phyloP scores from a whole-genome alignment of 2,797 vertebrate genomes.

The Sylvilagus floridanus region DNA sequence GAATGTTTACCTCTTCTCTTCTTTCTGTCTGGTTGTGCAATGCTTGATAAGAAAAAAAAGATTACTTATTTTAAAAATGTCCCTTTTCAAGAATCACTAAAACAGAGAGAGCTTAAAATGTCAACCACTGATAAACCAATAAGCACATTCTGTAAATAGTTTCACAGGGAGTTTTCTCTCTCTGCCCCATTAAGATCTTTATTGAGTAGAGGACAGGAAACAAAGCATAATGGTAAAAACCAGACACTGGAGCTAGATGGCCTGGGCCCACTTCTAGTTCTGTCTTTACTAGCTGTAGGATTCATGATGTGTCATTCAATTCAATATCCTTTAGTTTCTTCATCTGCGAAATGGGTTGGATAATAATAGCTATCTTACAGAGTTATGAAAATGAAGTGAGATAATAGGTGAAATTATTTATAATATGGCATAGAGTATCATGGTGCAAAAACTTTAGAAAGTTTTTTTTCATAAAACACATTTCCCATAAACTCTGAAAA shows the following conservation, averaged over 20 bases:
- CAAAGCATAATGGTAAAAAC: background rate
- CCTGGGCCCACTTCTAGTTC: background rate
- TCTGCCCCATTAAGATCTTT: background rate
- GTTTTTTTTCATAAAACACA: too few species aligned
- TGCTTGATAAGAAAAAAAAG: constrained; percentile 50
- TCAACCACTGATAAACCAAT: constrained; percentile 52
- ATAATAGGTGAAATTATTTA: background rate
- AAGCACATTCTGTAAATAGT: constrained; percentile 46
- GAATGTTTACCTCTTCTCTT: constrained; percentile 41
- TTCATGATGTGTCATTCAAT: background rate
- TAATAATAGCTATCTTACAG: background rate
- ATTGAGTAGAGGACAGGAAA: background rate
- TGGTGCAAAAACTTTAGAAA: too few species aligned
- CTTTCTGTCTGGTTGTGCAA: constrained; percentile 16
- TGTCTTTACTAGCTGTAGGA: background rate
- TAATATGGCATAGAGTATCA: background rate
- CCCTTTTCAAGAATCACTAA: constrained; percentile 49
- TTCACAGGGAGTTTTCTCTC: constrained; percentile 20
- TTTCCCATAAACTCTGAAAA: too few species aligned
- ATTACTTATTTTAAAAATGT: constrained; percentile 35
- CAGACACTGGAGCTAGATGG: background rate
- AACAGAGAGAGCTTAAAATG: background rate
- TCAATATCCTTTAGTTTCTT: background rate
- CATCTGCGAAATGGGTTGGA: background rate
- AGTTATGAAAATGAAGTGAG: background rate